phyloP scores from a whole-genome alignment of 1,140 invertebrate species.

The Subanguina moxae region DNA sequence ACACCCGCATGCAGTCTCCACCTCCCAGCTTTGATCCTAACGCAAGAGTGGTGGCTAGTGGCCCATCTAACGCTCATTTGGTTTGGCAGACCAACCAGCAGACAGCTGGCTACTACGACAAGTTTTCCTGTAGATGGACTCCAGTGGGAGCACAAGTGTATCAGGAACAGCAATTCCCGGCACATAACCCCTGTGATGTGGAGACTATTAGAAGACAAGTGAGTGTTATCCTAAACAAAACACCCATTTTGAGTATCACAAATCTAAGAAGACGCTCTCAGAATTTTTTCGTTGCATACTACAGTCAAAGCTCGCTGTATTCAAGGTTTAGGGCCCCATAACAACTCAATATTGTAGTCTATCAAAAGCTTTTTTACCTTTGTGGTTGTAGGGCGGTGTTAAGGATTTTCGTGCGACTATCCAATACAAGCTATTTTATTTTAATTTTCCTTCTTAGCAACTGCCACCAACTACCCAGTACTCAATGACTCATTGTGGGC shows the following conservation, averaged over 20 bases:
- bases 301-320: too few species aligned
- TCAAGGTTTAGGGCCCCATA: too few species aligned
- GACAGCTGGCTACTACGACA: constrained; percentile 50
- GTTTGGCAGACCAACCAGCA: constrained; percentile 54
- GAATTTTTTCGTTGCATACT: too few species aligned
- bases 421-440: too few species aligned
- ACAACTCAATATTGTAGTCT: too few species aligned
- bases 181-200: constrained; percentile 54
- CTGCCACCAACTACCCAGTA: constrained; percentile 51
- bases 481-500: constrained; percentile 50
- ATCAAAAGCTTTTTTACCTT: too few species aligned
- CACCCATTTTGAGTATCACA: too few species aligned
- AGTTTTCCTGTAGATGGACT: constrained; percentile 54
- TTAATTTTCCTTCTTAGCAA: constrained; percentile 25
- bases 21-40: constrained; percentile 15
- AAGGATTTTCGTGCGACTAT: too few species aligned
- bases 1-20: constrained; percentile 38
- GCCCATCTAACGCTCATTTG: constrained; percentile 51
- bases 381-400: too few species aligned
- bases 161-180: constrained; percentile 54
- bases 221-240: too few species aligned
- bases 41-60: constrained; percentile 51
- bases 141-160: constrained; percentile 40
- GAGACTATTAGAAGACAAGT: constrained; percentile 41
- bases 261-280: too few species aligned